Conservation (phyloP, 2,888 invertebrate species). For the Auanema freiburgensis region DNA sequence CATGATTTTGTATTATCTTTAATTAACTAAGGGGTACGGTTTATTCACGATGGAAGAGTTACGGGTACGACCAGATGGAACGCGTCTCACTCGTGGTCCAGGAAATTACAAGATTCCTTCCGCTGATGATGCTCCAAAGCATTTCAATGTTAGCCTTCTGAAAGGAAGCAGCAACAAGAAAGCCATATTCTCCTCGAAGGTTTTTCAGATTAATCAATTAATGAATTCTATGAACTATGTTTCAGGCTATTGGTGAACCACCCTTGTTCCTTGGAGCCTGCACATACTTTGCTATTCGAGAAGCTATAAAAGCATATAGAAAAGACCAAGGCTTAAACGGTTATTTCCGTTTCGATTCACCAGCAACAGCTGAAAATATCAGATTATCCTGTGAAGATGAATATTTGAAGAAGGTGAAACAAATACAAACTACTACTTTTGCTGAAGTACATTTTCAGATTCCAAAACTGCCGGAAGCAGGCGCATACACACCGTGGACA, state of each 20-base stretch:
- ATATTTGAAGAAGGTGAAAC: conserved; percentile 35
- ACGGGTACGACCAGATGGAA: conserved; percentile 74
- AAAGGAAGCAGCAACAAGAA: conserved; percentile 86
- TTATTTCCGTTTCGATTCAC: conserved; percentile 72
- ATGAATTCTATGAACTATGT: conserved; percentile 2
- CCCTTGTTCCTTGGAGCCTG: conserved; percentile 87
- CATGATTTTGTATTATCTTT: neutral
- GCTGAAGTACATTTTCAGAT: conserved; percentile 12
- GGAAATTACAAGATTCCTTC: conserved; percentile 92
- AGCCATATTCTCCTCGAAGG: conserved; percentile 94
- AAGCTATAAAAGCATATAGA: conserved; percentile 80
- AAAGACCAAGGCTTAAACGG: conserved; percentile 68
- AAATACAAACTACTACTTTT: neutral
- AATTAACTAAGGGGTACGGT: conserved; percentile 76
- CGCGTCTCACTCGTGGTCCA: conserved; percentile 77
- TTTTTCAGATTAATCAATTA: conserved; percentile 63
- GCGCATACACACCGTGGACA: conserved; percentile 39
- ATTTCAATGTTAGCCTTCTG: conserved; percentile 87
- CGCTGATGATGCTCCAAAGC: conserved; percentile 84
- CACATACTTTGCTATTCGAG: conserved; percentile 83
- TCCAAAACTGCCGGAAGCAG: conserved; percentile 33
- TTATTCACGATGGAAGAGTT: conserved; percentile 87
- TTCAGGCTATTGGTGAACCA: conserved; percentile 89
- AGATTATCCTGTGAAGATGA: conserved; percentile 85
- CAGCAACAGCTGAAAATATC: conserved; percentile 85